Percentiles rank a stretch among this genome's conserved stretches.
Evolutionary conservation across 2,888 invertebrate genomes (phyloP).

Genomic region (Stenichneumon culpator): DNA sequence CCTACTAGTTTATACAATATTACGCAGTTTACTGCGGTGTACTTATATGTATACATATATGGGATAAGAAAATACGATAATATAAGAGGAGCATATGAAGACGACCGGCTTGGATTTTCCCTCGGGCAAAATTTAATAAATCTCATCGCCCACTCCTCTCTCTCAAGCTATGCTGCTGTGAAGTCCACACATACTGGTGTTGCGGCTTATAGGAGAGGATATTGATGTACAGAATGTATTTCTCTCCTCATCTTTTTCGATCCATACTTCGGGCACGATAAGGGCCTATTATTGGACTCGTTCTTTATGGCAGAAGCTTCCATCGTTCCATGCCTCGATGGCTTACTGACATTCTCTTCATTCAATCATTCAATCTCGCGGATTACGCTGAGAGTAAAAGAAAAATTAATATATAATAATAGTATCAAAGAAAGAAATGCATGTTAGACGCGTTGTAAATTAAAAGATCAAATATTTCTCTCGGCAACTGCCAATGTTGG

Average conservation of each 20-base stretch:
- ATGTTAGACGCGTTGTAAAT: too few species aligned
- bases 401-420: constrained; percentile 4
- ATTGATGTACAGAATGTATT: not conserved
- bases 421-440: too few species aligned
- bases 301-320: constrained; percentile 31
- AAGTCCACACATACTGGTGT: not conserved
- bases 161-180: not conserved
- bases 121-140: constrained; percentile 48
- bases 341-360: constrained; percentile 40
- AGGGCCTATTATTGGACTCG: constrained; percentile 60
- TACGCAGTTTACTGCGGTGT: not conserved
- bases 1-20: not conserved
- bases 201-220: not conserved
- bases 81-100: not conserved
- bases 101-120: constrained; percentile 38
- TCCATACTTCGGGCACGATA: constrained; percentile 50
- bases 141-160: constrained; percentile 35
- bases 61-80: constrained; percentile 7
- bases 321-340: not conserved
- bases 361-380: constrained; percentile 21
- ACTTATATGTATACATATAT: not conserved
- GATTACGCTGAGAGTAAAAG: not conserved
- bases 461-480: too few species aligned
- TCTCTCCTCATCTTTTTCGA: constrained; percentile 39
- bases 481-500: too few species aligned